These are phyloP conservation scores for Amphimedon queenslandica DNA, from an alignment of 37 sponge, comb jelly and placozoan genomes.

Conservation along the genomic window DNA sequence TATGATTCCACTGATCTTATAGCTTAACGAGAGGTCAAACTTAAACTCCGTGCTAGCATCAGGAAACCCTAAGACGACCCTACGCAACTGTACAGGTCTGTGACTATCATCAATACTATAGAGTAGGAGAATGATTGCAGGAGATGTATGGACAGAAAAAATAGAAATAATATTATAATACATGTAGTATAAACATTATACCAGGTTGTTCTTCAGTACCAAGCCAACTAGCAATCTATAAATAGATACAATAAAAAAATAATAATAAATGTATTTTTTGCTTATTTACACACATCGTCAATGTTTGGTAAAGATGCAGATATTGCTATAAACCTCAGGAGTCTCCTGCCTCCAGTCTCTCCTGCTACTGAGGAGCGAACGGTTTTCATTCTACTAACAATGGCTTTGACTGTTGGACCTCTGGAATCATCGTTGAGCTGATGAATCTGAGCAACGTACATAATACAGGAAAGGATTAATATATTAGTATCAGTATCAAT, in stretches of 20 bases:
- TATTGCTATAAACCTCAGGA: constrained; percentile 89
- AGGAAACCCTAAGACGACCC: constrained; percentile 90
- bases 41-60: constrained; percentile 81
- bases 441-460: constrained; percentile 78
- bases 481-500: no score
- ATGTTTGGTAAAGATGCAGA: constrained; percentile 98
- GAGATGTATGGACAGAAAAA: no score
- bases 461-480: no score
- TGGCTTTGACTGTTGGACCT: constrained; percentile 98
- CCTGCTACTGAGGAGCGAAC: constrained; percentile 56
- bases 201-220: constrained; percentile 69
- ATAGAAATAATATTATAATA: no score
- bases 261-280: no score
- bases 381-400: constrained; percentile 99
- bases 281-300: constrained; percentile 62
- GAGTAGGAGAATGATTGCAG: neutral
- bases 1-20: constrained; percentile 83
- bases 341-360: neutral
- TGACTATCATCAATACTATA: constrained; percentile 90
- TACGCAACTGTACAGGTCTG: constrained; percentile 87
- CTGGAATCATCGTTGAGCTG: constrained; percentile 89
- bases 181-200: no score
- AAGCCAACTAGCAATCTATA: constrained; percentile 87
- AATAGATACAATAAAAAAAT: no score
- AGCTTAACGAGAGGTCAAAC: constrained; percentile 92